Evolutionary conservation across 2,888 invertebrate species (phyloP).

Genomic region (Terebella lapidaria): DNA sequence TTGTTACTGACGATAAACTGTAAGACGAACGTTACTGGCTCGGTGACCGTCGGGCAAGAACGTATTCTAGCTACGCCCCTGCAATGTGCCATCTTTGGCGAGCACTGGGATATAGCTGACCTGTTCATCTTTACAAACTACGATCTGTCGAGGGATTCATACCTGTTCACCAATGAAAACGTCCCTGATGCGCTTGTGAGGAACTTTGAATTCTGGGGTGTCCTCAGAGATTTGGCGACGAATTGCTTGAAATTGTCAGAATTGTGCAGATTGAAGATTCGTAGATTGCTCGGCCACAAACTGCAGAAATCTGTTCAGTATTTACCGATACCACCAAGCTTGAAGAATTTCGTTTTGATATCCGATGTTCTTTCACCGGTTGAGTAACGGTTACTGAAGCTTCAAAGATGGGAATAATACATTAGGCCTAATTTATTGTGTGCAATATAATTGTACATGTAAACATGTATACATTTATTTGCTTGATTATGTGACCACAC

Average conservation of each 20-base stretch:
- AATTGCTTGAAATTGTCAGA: slow-evolving; percentile 25
- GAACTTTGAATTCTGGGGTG: slow-evolving; percentile 25
- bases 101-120: slow-evolving; percentile 4
- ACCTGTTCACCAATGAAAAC: slow-evolving; percentile 20
- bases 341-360: slow-evolving; percentile 1
- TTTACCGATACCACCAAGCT: neutral
- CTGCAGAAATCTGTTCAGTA: neutral
- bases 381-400: too few relatives aligned
- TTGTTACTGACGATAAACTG: slow-evolving; percentile 3
- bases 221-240: slow-evolving; percentile 19
- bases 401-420: too few relatives aligned
- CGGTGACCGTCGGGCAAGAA: neutral
- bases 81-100: slow-evolving; percentile 7
- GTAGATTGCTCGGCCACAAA: slow-evolving; percentile 20
- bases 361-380: too few relatives aligned
- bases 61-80: slow-evolving; percentile 4
- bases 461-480: too few relatives aligned
- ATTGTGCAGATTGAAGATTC: slow-evolving; percentile 20
- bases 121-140: slow-evolving; percentile 28
- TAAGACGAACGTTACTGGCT: neutral
- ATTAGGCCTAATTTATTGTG: too few relatives aligned
- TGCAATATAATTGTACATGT: too few relatives aligned
- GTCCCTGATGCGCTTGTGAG: slow-evolving; percentile 21
- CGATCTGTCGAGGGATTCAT: slow-evolving; percentile 21
- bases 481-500: too few relatives aligned